Percentiles rank a stretch among this genome's conserved stretches.
phyloP scores from a whole-genome alignment of 1,140 invertebrate species.

The Wiebesia pumilae region DNA sequence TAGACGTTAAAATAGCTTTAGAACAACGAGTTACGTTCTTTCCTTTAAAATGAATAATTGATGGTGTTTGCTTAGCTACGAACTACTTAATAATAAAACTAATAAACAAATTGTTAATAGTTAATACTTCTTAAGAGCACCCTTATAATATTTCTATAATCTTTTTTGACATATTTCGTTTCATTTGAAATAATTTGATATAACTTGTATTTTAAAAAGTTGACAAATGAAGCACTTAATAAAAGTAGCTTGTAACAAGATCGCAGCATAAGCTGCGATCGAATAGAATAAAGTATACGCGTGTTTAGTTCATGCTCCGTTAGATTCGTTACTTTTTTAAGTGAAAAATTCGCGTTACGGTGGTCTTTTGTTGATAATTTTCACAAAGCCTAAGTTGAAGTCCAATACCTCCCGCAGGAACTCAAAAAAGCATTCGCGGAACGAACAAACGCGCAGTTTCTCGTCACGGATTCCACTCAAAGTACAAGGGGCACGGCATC shows the following conservation, averaged over 20 bases:
- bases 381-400: not conserved
- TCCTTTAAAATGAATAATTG: conserved; percentile 36
- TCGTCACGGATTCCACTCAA: not conserved
- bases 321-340: not conserved
- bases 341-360: too few relatives aligned
- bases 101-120: not conserved
- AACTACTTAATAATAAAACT: too few relatives aligned
- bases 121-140: not conserved
- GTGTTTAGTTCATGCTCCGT: too few relatives aligned
- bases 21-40: not conserved
- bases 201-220: not conserved
- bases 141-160: not conserved
- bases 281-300: too few relatives aligned
- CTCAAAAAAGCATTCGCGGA: not conserved
- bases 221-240: too few relatives aligned
- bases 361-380: not conserved
- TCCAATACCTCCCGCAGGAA: too few relatives aligned
- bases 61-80: not conserved
- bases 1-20: not conserved
- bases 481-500: not conserved
- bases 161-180: not conserved
- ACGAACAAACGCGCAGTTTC: too few relatives aligned
- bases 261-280: too few relatives aligned
- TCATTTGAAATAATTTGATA: not conserved
- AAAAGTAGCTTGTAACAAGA: too few relatives aligned